Evolutionary conservation across 2,888 invertebrate species (phyloP), one percentile per base, ranked within the genome.

Genomic region (Pycnomerus fuliginosus): DNA sequence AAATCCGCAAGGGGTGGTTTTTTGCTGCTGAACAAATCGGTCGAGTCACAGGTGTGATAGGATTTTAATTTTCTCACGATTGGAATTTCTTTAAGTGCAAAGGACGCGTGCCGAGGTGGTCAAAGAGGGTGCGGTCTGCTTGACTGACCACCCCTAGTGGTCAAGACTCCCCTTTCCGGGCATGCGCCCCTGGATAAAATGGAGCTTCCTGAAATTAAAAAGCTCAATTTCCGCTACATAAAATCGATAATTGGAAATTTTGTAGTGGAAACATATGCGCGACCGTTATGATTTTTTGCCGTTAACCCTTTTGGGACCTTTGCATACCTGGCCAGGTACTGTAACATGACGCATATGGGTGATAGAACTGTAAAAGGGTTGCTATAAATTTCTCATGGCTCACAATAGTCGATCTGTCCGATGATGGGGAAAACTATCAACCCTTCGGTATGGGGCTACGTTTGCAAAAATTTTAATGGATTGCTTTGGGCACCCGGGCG

Each of bases 21-120:
- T 61, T 62, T 58, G 33, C 24, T 14, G 67, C 68, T 62, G 67
- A 67, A 71, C 71, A 70, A 70, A 70, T 71, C 69, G 69, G 60
- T 58, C 56, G 62, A 59, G 56, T 61, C 61, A 65, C 69, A 70
- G 69, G 69, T 69, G 69, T 55, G 65, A 63, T 62, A 64, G 60
- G 61, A 53, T 63, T 62, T 61, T n/a, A n/a, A n/a, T n/a, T n/a
- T n/a, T n/a, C n/a, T n/a, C n/a, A n/a, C 58, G 60, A 56, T 58
- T 61, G 57, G 56, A 50, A 48, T 59, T 63, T 65, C 61, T 53
- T 42, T 49, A 51, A 48, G 50, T 52, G 49, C 48, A 41, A 29
- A 50, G 55, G 59, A 59, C 61, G 58, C 61, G 61, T 60, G 61
- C 54, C 59, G 32, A 4, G 25, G 11, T 25, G 50, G 50, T 49